Evolutionary conservation across 1,140 invertebrate species (phyloP).

Genomic region (Drosophila virilis): DNA sequence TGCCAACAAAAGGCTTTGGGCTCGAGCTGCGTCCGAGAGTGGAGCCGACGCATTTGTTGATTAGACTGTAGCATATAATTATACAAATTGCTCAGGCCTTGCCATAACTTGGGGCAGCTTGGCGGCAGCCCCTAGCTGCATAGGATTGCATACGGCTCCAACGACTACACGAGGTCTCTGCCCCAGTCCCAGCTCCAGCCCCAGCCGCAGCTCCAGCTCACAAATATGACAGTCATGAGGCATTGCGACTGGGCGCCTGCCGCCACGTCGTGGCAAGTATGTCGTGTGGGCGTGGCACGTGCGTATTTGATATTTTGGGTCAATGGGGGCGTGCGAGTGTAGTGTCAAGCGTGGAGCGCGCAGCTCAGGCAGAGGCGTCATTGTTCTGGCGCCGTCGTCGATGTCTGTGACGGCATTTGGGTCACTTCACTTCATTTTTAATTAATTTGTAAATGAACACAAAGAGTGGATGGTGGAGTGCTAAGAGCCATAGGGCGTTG

Average conservation of each 20-base stretch:
- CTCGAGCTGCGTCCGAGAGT: constrained; percentile 11
- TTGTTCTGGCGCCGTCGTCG: constrained; percentile 21
- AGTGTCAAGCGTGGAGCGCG: too few species aligned
- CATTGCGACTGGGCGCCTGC: background rate
- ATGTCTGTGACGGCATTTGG: constrained; percentile 39
- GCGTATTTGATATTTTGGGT: constrained; percentile 9
- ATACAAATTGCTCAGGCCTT: constrained; percentile 35
- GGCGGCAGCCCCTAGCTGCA: background rate
- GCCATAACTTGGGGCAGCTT: background rate
- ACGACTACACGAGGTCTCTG: too few species aligned
- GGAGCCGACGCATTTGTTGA: constrained; percentile 42
- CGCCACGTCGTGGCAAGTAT: background rate
- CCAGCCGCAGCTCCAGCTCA: background rate
- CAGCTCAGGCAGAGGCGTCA: constrained; percentile 14
- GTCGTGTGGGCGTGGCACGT: background rate
- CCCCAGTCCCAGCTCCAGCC: too few species aligned
- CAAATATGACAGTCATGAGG: constrained; percentile 18
- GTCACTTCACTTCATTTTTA: constrained; percentile 44
- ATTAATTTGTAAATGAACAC: constrained; percentile 36
- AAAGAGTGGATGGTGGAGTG: background rate
- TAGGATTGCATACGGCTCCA: background rate
- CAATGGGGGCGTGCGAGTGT: constrained; percentile 1
- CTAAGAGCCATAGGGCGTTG: background rate
- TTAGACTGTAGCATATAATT: constrained; percentile 59
- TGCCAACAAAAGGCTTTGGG: constrained; percentile 16